Base-by-base conservation (phyloP, 2,888 invertebrate genomes). In the Pseudoips prasinana region DNA sequence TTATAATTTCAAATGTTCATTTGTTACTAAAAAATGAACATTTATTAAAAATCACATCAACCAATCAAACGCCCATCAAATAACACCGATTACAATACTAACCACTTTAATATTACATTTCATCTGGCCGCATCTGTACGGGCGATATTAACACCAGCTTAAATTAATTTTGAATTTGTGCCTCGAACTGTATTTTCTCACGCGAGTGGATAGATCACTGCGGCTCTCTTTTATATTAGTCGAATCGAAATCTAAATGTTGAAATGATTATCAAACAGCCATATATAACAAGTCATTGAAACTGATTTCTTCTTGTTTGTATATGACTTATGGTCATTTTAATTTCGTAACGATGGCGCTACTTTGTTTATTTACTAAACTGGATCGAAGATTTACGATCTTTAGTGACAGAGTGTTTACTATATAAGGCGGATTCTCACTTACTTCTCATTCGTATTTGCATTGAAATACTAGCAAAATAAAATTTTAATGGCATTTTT, bases 81-180 rank as follows among this genome's bases (percentile, higher is more conserved):
- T 8, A 17, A 9, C 2, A 9, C 5, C 5, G 6, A 2, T 8
- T 7, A 8, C 9, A 9, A 11, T 33, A 34, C 39, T 10, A 35
- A 39, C 33, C 20, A 30, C 26, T 33, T 34, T 33, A 9, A 29
- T 31, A 31, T 23, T 25, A 24, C 33, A 45, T 29, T 56, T 30
- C 29, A 25, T 35, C 17, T 56, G 61, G 44, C 59, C 36, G 10
- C 22, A 41, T 47, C 45, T 65, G 61, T 64, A 64, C 33, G 36
- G 39, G 7, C n/a, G 47, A 62, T 63, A 63, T 57, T 66, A 64
- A 69, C 64, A 69, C 64, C 55, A 50, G 59, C 58, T 67, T 62
- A 69, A 73, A 77, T 79, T 74, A 70, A 78, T 77, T 73, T 77
- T 61, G 52, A 70, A 73, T 76, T 68, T 67, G 60, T 66, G 55